Conservation (phyloP, 2,113 vertebrate genomes). For the Antechinus stuartii region DNA sequence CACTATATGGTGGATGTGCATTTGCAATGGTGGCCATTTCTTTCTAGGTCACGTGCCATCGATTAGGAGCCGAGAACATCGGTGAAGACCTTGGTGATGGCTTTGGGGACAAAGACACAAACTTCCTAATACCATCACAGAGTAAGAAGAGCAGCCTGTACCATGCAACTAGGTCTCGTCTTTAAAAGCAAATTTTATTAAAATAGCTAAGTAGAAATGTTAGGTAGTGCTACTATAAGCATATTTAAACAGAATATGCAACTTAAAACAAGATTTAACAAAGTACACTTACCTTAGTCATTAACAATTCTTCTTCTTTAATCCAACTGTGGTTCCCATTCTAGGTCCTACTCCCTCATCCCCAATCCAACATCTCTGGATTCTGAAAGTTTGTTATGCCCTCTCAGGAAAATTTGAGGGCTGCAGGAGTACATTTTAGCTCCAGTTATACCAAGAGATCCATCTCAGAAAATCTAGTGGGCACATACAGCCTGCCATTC, state of each 20-base stretch:
- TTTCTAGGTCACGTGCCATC: neutral
- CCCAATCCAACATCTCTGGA: neutral
- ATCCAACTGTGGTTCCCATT: neutral
- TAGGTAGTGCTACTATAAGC: neutral
- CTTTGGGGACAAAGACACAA: slow-evolving; percentile 23
- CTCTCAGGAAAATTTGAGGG: slow-evolving; percentile 2
- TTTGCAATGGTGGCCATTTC: neutral
- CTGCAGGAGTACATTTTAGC: slow-evolving; percentile 11
- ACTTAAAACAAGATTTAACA: slow-evolving; percentile 25
- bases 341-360: neutral
- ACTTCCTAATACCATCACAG: neutral
- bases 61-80: neutral
- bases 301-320: neutral
- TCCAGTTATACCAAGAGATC: neutral
- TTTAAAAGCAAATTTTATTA: slow-evolving; percentile 25
- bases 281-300: neutral
- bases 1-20: neutral
- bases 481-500: neutral
- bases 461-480: neutral
- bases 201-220: neutral
- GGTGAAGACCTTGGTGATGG: slow-evolving; percentile 9
- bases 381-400: neutral
- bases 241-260: slow-evolving; percentile 27
- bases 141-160: slow-evolving; percentile 16
- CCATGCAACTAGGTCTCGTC: slow-evolving; percentile 35